A percentile compares a stretch with the other conserved stretches of the same genome.
Evolutionary conservation across 2,888 invertebrate genomes (phyloP).

Genomic region (Chalcis sispes): DNA sequence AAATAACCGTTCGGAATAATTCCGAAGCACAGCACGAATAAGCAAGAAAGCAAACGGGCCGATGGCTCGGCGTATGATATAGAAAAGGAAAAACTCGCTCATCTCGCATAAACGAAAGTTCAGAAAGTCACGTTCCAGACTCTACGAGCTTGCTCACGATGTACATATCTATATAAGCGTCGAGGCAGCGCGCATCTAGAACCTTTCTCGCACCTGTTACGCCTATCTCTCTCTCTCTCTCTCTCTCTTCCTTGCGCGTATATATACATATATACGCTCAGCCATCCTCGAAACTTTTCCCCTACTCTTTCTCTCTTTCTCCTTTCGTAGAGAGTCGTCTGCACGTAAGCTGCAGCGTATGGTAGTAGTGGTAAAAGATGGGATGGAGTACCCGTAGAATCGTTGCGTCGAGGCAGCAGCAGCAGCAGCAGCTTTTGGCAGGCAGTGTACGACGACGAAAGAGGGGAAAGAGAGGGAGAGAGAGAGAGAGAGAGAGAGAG

Average conservation of each 20-base stretch:
- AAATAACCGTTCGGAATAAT: too few relatives aligned
- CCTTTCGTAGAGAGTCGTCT: not conserved
- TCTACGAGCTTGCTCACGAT: not conserved
- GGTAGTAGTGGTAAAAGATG: too few relatives aligned
- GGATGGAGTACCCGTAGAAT: too few relatives aligned
- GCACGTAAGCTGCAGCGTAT: too few relatives aligned
- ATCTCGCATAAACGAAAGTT: too few relatives aligned
- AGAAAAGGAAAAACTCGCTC: too few relatives aligned
- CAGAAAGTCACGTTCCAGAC: too few relatives aligned
- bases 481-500: conserved; percentile 54
- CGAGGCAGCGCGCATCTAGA: conserved; percentile 19
- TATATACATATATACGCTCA: too few relatives aligned
- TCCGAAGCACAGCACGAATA: too few relatives aligned
- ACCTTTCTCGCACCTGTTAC: conserved; percentile 58
- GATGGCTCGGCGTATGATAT: too few relatives aligned
- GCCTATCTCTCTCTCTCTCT: conserved; percentile 20
- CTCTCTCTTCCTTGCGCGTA: not conserved
- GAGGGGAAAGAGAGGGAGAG: conserved; percentile 57
- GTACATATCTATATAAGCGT: not conserved
- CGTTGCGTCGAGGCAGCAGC: conserved; percentile 62
- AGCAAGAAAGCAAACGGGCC: too few relatives aligned
- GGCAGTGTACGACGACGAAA: conserved; percentile 70
- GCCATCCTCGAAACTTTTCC: conserved; percentile 23
- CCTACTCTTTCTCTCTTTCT: not conserved
- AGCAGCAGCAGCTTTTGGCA: conserved; percentile 69